These are phyloP conservation scores for Lampris megalopsis DNA, from an alignment of 2,113 vertebrate genomes.

Conservation along the genomic window DNA sequence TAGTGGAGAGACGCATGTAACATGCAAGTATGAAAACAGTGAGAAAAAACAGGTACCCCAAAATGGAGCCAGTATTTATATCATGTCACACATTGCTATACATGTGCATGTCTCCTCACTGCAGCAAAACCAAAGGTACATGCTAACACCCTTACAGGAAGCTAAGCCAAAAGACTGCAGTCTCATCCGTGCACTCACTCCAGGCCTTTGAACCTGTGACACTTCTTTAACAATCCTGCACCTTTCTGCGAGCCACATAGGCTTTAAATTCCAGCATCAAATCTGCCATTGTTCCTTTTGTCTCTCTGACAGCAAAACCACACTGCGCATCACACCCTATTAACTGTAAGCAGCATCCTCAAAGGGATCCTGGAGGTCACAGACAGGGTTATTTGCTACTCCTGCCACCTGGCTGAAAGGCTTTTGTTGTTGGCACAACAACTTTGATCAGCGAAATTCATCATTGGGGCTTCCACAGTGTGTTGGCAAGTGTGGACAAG, in stretches of 20 bases:
- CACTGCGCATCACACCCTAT: constrained; percentile 47
- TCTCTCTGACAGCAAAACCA: constrained; percentile 35
- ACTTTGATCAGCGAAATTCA: constrained; percentile 40
- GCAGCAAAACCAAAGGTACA: constrained; percentile 32
- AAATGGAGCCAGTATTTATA: background rate
- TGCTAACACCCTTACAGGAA: constrained; percentile 1
- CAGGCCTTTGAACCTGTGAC: constrained; percentile 45
- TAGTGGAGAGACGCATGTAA: too few species aligned
- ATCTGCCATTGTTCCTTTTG: constrained; percentile 16
- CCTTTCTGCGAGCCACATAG: constrained; percentile 7
- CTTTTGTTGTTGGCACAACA: constrained; percentile 33
- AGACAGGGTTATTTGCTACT: constrained; percentile 52
- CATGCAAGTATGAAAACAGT: too few species aligned
- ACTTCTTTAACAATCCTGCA: constrained; percentile 30
- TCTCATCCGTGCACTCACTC: constrained; percentile 19
- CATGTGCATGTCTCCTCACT: background rate
- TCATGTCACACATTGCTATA: background rate
- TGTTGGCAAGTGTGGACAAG: background rate
- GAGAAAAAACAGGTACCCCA: too few species aligned
- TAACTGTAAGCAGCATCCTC: constrained; percentile 47
- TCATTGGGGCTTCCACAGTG: constrained; percentile 14
- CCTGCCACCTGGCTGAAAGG: constrained; percentile 57
- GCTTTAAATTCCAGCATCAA: constrained; percentile 30
- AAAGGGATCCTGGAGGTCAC: constrained; percentile 40
- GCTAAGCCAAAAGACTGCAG: constrained; percentile 31